phyloP scores from a whole-genome alignment of 2,113 vertebrate genomes.

The Pseudopipra pipra region DNA sequence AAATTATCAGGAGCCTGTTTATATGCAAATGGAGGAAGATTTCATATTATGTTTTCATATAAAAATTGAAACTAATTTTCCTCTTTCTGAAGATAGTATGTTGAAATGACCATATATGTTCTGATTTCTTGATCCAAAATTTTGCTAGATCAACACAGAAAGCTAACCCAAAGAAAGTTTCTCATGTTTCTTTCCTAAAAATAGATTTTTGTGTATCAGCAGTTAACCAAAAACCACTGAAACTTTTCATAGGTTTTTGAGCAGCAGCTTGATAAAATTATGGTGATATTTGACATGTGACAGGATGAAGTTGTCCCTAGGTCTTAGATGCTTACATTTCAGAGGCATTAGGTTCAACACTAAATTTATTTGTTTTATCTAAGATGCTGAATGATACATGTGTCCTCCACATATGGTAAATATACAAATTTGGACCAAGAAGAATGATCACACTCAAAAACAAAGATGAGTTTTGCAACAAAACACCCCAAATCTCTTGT shows the following conservation, averaged over 20 bases:
- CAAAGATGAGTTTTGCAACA: neutral
- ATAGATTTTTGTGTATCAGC: neutral
- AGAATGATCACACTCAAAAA: neutral
- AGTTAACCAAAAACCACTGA: neutral
- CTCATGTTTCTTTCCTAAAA: neutral
- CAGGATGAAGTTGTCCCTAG: neutral
- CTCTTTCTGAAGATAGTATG: neutral
- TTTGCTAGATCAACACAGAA: neutral
- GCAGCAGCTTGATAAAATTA: neutral
- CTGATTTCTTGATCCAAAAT: neutral
- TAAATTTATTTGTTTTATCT: neutral
- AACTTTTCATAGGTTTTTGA: neutral
- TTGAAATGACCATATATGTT: neutral
- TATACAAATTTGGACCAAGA: neutral
- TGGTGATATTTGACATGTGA: neutral
- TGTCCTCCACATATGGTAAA: neutral
- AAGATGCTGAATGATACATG: neutral
- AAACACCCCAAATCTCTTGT: neutral
- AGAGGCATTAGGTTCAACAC: neutral
- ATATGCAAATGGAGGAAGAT: neutral
- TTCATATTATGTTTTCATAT: neutral
- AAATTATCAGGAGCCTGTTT: neutral
- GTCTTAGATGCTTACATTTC: neutral
- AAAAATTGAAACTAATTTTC: neutral
- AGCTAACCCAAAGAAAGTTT: neutral